Evolutionary conservation across 2,113 vertebrate genomes (phyloP), one percentile per base, ranked within the genome.

Genomic region (Calidris pygmaea): DNA sequence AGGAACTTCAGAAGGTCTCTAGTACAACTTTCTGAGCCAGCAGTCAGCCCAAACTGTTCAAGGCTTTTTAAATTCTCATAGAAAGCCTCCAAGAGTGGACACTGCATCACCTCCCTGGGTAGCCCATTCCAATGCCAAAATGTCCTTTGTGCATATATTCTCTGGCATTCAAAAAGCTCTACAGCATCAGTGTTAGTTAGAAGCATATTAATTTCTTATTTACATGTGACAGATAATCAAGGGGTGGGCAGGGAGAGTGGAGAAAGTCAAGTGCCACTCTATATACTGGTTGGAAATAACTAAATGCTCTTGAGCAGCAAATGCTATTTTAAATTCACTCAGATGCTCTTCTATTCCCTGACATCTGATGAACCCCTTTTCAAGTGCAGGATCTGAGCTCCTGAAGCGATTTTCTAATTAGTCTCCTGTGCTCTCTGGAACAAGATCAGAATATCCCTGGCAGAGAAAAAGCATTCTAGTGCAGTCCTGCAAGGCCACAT

Each of bases 351-450:
- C 29, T 76, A 2, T 62, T 88, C 65, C 34, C 47, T 86, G 68
- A 86, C 79, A 93, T 95, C 72, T 81, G 83, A 95, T 84, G 65
- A 93, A 84, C 19, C 9, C 67, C 30, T 92, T 97, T 79, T 78
- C 41, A 90, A 95, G 52, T 81, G 34, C 85, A 93, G 30, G 23
- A 93, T 67, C 60, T 86, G 90, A 94, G 83, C 90, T 95, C 89
- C 94, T 93, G 89, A 96, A 96, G 93, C 4, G 1, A 94, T 95
- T 93, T 93, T 92, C 87, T 96, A 86, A 96, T 96, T 93, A 94
- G 55, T 58, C 43, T 37, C 67, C 78, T 84, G 72, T 86, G 85
- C 74, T 93, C 55, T 85, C 82, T 96, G 95, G 81, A 96, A 96
- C 63, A 52, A 80, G 87, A 94, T 95, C 95, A 88, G 87, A 91